Evolutionary conservation across 2,888 invertebrate species (phyloP), one percentile per base, ranked within the genome.

Genomic region (Cryptus armator): DNA sequence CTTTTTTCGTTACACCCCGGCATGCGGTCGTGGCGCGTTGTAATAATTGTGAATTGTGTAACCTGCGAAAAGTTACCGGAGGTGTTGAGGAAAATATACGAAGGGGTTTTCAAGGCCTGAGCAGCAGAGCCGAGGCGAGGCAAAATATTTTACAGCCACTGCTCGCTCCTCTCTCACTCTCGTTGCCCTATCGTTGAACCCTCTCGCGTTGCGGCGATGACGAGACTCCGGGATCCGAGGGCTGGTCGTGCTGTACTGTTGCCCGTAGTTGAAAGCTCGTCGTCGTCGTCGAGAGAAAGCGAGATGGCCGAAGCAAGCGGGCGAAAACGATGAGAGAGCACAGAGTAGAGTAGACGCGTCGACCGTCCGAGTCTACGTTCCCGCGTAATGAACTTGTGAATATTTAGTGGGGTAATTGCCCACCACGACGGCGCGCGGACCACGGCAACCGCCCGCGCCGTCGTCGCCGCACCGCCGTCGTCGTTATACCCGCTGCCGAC

Each of bases 331-430:
- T 46, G 29, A 70, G 51, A 51, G 76, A 76, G 80, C 19, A 37
- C 37, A 46, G 85, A 81, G 81, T 37, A 81, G 82, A 78, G 82
- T 32, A 84, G 79, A 85, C 71, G 84, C 82, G 87, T 82, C 70
- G 81, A 85, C 76, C 85, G 74, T 87, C 86, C 83, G 85, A 88
- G 85, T 87, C 84, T 67, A 78, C 81, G 78, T 79, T 75, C 75
- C 80, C 81, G 84, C 87, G 85, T 88, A 88, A 88, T 87, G 93
- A 93, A 93, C 92, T 93, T 92, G 92, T 93, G 93, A 93, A 93
- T 93, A 93, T 93, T 93, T 92, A 93, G 92, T 90, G 90, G 88
- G 91, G 91, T 92, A 92, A 93, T 93, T 93, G 92, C 91, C 91
- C 91, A 90, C 90, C 90, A 87, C 87, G 89, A 88, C 85, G 90